These are phyloP conservation scores for Sakesphorus luctuosus DNA, from an alignment of 2,113 vertebrate species.

Conservation along the genomic window DNA sequence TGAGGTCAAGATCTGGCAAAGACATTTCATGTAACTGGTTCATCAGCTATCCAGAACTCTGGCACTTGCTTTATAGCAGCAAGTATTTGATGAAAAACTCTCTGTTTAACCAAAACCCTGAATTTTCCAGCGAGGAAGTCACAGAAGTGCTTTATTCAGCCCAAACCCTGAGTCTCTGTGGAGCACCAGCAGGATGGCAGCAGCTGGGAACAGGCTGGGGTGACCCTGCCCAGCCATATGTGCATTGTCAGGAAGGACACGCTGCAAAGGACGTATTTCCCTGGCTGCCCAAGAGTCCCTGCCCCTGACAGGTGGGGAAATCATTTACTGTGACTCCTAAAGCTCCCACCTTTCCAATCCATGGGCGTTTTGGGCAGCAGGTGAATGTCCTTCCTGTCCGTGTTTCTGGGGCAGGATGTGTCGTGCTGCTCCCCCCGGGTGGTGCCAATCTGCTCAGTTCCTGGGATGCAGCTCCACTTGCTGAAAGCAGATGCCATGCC, in stretches of 20 bases:
- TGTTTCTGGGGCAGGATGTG: slow-evolving; percentile 20
- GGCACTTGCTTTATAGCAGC: neutral
- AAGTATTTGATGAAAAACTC: neutral
- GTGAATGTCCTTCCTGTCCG: neutral
- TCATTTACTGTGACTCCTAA: neutral
- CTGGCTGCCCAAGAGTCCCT: neutral
- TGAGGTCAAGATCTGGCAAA: neutral
- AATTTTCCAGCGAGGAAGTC: neutral
- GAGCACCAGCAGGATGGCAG: neutral
- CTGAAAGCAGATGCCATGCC: slow-evolving; percentile 45
- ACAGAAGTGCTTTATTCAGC: neutral
- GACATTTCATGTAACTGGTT: neutral
- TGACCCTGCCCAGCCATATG: slow-evolving; percentile 4
- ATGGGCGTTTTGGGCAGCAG: accelerated
- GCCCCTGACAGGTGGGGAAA: slow-evolving; percentile 27
- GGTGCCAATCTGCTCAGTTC: neutral
- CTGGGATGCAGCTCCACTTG: neutral
- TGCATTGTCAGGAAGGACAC: accelerated
- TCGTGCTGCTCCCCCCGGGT: neutral
- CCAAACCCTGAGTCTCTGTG: neutral
- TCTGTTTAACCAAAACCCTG: neutral
- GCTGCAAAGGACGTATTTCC: neutral
- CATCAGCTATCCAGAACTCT: neutral
- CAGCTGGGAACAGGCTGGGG: neutral
- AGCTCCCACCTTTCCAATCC: neutral